Evolutionary conservation across 2,113 vertebrate genomes (phyloP).

Genomic region (Lophura nycthemera): DNA sequence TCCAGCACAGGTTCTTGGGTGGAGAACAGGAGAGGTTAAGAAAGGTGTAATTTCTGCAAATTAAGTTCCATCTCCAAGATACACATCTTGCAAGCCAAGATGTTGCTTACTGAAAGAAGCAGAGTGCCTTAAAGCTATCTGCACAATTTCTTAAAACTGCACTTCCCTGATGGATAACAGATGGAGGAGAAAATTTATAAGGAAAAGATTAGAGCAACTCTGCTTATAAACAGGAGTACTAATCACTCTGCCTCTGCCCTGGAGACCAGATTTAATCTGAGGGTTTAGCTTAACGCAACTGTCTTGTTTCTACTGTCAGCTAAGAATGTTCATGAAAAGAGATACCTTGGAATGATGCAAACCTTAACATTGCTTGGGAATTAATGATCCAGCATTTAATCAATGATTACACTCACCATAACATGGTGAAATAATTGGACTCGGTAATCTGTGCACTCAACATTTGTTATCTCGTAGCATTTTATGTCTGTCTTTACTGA

Average conservation of each 20-base stretch:
- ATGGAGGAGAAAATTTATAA: constrained; percentile 62
- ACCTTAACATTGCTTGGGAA: background rate
- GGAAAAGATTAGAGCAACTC: constrained; percentile 65
- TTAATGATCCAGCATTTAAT: constrained; percentile 15
- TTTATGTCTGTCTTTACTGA: background rate
- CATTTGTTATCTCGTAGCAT: background rate
- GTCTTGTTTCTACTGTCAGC: constrained; percentile 60
- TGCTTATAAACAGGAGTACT: constrained; percentile 69
- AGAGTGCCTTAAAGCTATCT: constrained; percentile 47
- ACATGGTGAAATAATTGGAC: background rate
- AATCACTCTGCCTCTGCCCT: constrained; percentile 63
- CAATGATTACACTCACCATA: background rate
- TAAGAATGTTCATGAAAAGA: constrained; percentile 8
- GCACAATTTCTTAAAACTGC: constrained; percentile 52
- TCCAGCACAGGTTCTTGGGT: background rate
- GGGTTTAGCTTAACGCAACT: constrained; percentile 60
- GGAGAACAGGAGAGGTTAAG: background rate
- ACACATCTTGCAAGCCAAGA: constrained; percentile 19
- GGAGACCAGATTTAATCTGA: constrained; percentile 66
- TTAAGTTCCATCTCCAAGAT: background rate
- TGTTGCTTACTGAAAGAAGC: background rate
- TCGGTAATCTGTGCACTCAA: background rate
- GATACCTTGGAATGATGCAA: constrained; percentile 21
- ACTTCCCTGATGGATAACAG: constrained; percentile 68
- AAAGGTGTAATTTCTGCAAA: constrained; percentile 19